Evolutionary conservation across 2,888 invertebrate genomes (phyloP).

Genomic region (Thelaira solivaga): DNA sequence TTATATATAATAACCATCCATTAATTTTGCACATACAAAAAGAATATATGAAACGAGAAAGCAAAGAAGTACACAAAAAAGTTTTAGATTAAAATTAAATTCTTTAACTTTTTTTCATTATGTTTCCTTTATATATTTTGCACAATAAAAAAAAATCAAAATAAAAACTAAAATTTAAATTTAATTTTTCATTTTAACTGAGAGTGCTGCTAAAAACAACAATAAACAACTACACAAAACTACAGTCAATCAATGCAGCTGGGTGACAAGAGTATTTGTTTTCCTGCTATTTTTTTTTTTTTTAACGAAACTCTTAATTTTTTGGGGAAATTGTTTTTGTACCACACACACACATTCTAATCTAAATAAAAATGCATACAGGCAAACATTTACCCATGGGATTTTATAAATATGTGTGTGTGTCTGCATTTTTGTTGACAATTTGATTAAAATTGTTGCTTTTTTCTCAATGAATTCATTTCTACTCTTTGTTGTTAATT

Average conservation of each 20-base stretch:
- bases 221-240: no score
- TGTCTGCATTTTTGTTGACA: neutral
- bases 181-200: no score
- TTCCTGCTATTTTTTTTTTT: neutral
- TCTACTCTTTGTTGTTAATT: no score
- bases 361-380: neutral
- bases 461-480: neutral
- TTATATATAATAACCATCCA: slow-evolving; percentile 42
- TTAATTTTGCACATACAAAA: slow-evolving; percentile 40
- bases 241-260: slow-evolving; percentile 42
- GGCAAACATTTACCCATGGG: neutral
- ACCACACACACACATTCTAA: neutral
- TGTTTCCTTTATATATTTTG: neutral
- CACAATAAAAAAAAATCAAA: neutral
- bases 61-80: slow-evolving; percentile 38
- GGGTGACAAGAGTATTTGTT: slow-evolving; percentile 27
- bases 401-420: neutral
- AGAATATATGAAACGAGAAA: slow-evolving; percentile 26
- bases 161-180: slow-evolving; percentile 34
- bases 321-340: neutral
- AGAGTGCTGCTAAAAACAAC: no score
- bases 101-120: slow-evolving; percentile 11
- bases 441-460: slow-evolving; percentile 1
- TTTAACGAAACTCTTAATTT: neutral
- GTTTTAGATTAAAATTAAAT: slow-evolving; percentile 48